phyloP scores from a whole-genome alignment of 2,888 invertebrate species.

The Pachycephus smyrnensis region DNA sequence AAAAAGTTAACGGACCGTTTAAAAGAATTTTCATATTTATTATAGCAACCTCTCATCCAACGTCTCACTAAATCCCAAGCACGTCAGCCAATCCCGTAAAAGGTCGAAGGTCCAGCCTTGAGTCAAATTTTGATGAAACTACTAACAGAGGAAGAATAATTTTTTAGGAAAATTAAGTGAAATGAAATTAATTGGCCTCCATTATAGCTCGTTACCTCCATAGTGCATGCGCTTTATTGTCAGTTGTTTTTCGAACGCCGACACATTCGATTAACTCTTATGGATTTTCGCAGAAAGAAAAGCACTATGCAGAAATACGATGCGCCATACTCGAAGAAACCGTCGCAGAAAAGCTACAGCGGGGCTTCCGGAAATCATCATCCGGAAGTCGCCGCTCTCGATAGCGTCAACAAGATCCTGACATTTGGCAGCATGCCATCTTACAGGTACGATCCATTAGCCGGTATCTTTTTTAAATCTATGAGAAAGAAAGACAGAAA shows the following conservation, averaged over 20 bases:
- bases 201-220: conserved; percentile 31
- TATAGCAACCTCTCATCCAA: not conserved
- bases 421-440: conserved; percentile 81
- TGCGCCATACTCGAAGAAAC: conserved; percentile 88
- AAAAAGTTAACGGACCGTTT: not conserved
- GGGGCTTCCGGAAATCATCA: conserved; percentile 78
- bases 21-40: not conserved
- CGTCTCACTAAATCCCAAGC: not conserved
- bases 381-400: conserved; percentile 83
- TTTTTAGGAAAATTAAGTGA: not conserved
- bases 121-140: not conserved
- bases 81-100: not conserved
- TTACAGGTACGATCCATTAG: conserved; percentile 74
- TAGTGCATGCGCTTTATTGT: conserved; percentile 57
- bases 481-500: not conserved
- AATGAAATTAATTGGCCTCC: not conserved
- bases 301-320: conserved; percentile 90
- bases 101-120: not conserved
- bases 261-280: conserved; percentile 18
- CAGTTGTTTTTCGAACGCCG: conserved; percentile 35
- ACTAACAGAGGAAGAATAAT: not conserved
- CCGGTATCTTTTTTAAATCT: not conserved
- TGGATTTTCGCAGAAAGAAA: conserved; percentile 77
- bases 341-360: conserved; percentile 80
- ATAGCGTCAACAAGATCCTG: conserved; percentile 85